Percentiles rank a stretch among this genome's conserved stretches.
Conservation (phyloP, 2,888 invertebrate species). For the Nipponacmea schrenckii region DNA sequence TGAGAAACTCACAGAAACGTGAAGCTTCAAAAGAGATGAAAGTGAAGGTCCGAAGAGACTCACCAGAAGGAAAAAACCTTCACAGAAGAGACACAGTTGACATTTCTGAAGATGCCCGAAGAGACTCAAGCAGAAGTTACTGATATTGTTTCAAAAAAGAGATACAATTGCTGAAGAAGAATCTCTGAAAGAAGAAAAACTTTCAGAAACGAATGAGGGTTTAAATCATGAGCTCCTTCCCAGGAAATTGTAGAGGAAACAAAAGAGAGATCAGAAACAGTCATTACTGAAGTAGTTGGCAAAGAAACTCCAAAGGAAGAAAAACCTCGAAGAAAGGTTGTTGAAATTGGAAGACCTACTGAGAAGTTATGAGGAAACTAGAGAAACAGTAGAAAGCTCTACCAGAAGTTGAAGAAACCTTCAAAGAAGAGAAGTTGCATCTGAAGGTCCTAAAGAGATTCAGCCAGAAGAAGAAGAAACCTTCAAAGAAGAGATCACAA, state of each 20-base stretch:
- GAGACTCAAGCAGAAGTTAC: background rate
- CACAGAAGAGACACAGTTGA: background rate
- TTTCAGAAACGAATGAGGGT: no score
- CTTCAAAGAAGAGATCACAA: constrained; percentile 1
- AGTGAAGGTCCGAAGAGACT: background rate
- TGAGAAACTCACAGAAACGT: background rate
- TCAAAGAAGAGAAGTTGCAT: background rate
- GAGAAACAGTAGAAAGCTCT: background rate
- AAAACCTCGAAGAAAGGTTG: constrained; percentile 17
- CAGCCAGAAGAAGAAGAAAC: background rate
- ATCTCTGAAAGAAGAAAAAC: no score
- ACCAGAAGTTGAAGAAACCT: background rate
- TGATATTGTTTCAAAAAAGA: constrained; percentile 11
- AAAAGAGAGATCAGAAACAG: no score
- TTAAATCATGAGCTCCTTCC: no score
- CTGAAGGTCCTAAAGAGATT: constrained; percentile 3
- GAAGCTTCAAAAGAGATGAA: background rate
- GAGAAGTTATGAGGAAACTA: background rate
- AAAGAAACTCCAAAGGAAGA: constrained; percentile 28
- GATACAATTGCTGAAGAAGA: no score
- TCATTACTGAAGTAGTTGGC: no score
- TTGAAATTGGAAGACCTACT: background rate
- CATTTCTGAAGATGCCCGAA: background rate
- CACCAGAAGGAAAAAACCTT: background rate
- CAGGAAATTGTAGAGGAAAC: no score